These are phyloP conservation scores for Ephialtes manifestator DNA, from an alignment of 2,888 invertebrate species.

Conservation along the genomic window DNA sequence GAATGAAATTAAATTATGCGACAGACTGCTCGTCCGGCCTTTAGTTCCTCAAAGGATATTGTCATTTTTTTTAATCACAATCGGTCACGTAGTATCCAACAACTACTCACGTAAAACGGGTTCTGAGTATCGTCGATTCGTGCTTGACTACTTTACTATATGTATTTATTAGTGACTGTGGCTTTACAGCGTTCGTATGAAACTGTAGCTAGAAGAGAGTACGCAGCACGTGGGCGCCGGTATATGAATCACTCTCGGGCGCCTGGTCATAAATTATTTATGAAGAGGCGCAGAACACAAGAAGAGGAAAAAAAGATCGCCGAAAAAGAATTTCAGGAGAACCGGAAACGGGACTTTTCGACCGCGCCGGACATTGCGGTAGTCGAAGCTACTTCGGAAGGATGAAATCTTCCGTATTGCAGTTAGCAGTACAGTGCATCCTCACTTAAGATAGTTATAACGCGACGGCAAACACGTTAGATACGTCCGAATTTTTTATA, in stretches of 20 bases:
- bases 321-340: constrained; percentile 48
- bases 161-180: constrained; percentile 15
- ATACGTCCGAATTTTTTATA: too few relatives aligned
- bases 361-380: constrained; percentile 56
- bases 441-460: too few relatives aligned
- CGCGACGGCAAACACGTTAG: too few relatives aligned
- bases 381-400: neutral
- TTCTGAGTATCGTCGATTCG: constrained; percentile 60
- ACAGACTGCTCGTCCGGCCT: constrained; percentile 46
- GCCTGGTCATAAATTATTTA: constrained; percentile 61
- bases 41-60: constrained; percentile 19
- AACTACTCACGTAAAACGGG: constrained; percentile 54
- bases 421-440: neutral
- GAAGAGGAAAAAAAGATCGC: constrained; percentile 19
- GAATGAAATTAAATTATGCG: constrained; percentile 60
- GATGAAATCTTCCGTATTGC: constrained; percentile 12
- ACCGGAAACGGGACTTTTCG: constrained; percentile 61
- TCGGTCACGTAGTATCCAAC: constrained; percentile 58
- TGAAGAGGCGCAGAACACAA: constrained; percentile 27
- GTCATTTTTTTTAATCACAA: constrained; percentile 43
- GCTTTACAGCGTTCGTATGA: neutral
- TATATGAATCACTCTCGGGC: constrained; percentile 53
- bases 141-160: constrained; percentile 24
- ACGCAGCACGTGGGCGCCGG: constrained; percentile 32
- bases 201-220: constrained; percentile 5